A percentile compares a stretch with the other conserved stretches of the same genome.
Conservation (phyloP, 2,113 vertebrate genomes). For the Elachura formosa region DNA sequence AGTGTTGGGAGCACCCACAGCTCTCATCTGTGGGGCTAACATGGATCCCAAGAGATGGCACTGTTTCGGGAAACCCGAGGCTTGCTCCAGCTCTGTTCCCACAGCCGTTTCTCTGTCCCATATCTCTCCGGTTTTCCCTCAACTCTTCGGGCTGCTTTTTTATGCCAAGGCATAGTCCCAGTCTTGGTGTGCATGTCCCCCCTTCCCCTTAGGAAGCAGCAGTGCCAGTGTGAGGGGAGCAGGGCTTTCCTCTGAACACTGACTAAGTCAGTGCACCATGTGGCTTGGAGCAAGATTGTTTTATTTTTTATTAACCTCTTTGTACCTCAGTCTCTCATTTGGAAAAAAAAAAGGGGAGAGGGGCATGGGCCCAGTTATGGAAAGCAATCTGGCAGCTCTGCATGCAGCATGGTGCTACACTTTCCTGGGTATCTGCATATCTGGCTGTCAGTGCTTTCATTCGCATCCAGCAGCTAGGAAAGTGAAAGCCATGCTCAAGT, state of each 20-base stretch:
- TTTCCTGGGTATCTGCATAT: neutral
- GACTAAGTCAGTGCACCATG: rapidly evolving
- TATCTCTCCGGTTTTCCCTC: neutral
- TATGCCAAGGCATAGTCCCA: neutral
- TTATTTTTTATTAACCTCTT: neutral
- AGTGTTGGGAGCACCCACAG: neutral
- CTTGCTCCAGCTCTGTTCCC: rapidly evolving
- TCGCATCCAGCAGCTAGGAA: neutral
- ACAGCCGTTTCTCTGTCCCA: neutral
- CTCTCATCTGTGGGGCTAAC: rapidly evolving
- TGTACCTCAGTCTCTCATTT: conserved; percentile 8
- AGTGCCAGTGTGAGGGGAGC: neutral
- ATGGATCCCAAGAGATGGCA: neutral
- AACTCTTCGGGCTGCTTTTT: neutral
- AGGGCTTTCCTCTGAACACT: neutral
- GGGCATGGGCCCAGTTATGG: neutral
- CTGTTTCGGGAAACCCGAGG: neutral
- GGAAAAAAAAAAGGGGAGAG: neutral
- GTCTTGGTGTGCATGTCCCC: rapidly evolving
- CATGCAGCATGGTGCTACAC: neutral
- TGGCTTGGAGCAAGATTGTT: neutral
- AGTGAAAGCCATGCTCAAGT: neutral
- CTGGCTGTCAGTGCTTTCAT: neutral
- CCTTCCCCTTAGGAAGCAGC: neutral
- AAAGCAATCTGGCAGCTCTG: neutral